Evolutionary conservation across 2,113 vertebrate species (phyloP), one percentile per base, ranked within the genome.

Genomic region (Parus major): DNA sequence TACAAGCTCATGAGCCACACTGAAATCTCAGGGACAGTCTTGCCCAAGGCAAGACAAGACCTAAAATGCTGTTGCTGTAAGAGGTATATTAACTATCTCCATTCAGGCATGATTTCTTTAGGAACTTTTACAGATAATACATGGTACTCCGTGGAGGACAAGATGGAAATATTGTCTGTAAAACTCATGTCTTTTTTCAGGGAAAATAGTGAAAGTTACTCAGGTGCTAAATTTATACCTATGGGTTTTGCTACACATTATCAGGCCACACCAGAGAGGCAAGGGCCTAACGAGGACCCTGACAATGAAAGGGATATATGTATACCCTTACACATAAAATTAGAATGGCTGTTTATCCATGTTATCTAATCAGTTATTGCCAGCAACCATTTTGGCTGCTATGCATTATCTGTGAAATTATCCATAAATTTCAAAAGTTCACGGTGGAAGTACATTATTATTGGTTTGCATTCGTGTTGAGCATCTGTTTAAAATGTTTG

Each of bases 401-500:
- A 41, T 28, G 47, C 24, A 52, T 17, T 41, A 52, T 60, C 42
- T 96, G 78, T 85, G 61, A 91, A 94, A 94, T 87, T 90, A 78
- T 75, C 75, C 60, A 82, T 85, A 82, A 64, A 82, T 93, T 87
- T 89, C 53, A 61, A n/a, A 90, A 85, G 33, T 91, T 84, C 90
- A 71, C 60, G 70, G 39, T 73, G 29, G 35, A 95, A 86, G 42
- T 66, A 72, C 33, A 25, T 84, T 75, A 87, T 70, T 95, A 89
- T 44, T 64, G 36, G 27, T 87, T 89, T 91, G 61, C 49, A 71
- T 79, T 93, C 65, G 60, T 68, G 73, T 71, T 87, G 65, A 93
- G 41, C 53, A 49, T 85, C 82, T 91, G 78, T 53, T 89, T 91
- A 73, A 91, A 91, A 91, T 79, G 73, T 92, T 84, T 95, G 65